Evolutionary conservation across 2,113 vertebrate genomes (phyloP).

Genomic region (Capreolus pygargus): DNA sequence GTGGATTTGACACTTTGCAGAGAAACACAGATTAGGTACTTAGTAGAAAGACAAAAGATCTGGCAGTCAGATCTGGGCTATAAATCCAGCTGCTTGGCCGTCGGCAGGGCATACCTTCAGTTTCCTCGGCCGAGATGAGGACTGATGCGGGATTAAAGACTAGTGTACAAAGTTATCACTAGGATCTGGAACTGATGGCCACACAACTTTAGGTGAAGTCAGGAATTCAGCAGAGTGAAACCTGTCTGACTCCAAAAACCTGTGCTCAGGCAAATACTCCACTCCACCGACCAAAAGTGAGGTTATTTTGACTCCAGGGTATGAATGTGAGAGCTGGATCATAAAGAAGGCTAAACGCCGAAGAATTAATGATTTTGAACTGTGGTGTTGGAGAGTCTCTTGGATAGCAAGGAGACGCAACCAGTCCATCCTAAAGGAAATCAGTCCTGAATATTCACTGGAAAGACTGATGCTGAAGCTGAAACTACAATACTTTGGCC

Average conservation of each 20-base stretch:
- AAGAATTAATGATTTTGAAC: not conserved
- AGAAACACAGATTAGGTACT: not conserved
- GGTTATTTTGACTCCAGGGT: not conserved
- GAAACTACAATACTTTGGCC: not conserved
- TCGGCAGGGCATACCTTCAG: not conserved
- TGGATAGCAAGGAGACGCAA: not conserved
- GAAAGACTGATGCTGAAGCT: not conserved
- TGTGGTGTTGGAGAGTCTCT: not conserved
- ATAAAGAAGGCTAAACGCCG: not conserved
- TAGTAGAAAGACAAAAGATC: not conserved
- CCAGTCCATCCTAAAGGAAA: not conserved
- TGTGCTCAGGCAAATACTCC: fast-evolving
- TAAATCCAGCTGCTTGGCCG: not conserved
- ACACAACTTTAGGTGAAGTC: not conserved
- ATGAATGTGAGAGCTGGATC: not conserved
- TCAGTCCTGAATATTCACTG: not conserved
- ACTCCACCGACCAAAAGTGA: not conserved
- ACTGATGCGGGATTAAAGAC: not conserved
- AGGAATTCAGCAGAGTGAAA: not conserved
- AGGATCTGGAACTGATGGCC: not conserved
- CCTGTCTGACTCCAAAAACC: no score
- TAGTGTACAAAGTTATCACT: not conserved
- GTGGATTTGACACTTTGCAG: not conserved
- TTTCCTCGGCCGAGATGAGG: not conserved
- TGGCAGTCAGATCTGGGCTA: not conserved